Conservation (phyloP, 2,113 vertebrate genomes). For the Chaenocephalus aceratus region DNA sequence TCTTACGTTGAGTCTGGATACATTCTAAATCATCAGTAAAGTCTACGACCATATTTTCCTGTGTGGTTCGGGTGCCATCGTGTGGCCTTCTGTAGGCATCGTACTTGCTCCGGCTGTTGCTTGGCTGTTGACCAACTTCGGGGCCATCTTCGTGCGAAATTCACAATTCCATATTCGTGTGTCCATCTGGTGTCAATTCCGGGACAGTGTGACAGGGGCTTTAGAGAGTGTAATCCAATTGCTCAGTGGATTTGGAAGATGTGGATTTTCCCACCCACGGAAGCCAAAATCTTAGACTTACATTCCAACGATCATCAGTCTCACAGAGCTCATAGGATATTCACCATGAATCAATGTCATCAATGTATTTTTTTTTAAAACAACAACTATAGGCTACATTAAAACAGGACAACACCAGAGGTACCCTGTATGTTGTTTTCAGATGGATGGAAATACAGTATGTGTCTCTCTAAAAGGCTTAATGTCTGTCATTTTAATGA, state of each 20-base stretch:
- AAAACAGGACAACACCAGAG: not conserved
- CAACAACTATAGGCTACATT: slow-evolving; percentile 3
- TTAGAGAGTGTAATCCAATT: slow-evolving; percentile 64
- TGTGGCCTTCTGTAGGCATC: no score
- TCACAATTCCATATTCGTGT: no score
- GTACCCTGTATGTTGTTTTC: not conserved
- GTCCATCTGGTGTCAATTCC: no score
- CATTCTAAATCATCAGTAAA: no score
- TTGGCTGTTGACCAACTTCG: no score
- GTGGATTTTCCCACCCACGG: slow-evolving; percentile 64
- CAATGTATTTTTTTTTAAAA: not conserved
- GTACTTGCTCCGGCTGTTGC: no score
- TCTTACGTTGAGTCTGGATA: no score
- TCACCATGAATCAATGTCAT: slow-evolving; percentile 53
- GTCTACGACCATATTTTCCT: no score
- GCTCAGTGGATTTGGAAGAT: slow-evolving; percentile 53
- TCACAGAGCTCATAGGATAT: slow-evolving; percentile 42
- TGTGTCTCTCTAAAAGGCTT: not conserved
- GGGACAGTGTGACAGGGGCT: no score
- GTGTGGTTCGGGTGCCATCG: no score
- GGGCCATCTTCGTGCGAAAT: no score
- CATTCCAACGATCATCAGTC: slow-evolving; percentile 57
- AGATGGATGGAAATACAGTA: not conserved
- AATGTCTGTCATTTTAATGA: not conserved
- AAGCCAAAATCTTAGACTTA: slow-evolving; percentile 43